These are phyloP conservation scores for Neoascia interrupta DNA, from an alignment of 2,888 invertebrate genomes.

Conservation along the genomic window DNA sequence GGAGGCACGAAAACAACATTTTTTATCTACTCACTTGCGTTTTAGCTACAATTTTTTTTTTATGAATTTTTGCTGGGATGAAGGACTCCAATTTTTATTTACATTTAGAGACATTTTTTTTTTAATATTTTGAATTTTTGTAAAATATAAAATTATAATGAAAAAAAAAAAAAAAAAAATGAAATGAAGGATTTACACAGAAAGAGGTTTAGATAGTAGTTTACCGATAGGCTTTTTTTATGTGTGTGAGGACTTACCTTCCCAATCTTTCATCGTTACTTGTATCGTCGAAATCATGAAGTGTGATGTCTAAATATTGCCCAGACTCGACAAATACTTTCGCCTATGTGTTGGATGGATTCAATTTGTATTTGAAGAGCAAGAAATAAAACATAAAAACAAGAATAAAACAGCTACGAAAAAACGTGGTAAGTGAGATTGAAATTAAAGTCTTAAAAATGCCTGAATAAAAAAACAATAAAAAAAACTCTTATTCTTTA, in stretches of 20 bases:
- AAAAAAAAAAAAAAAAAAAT: constrained; percentile 17
- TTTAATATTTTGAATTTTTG: constrained; percentile 12
- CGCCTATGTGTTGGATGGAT: constrained; percentile 74
- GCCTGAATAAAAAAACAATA: too few relatives aligned
- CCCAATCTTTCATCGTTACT: constrained; percentile 95
- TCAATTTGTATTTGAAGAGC: constrained; percentile 61
- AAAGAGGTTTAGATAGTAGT: constrained; percentile 13
- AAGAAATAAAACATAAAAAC: constrained; percentile 70
- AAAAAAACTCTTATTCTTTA: background rate
- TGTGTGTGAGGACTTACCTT: constrained; percentile 84
- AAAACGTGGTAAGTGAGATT: constrained; percentile 54
- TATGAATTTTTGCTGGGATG: background rate
- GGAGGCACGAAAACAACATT: constrained; percentile 22
- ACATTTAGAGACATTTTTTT: constrained; percentile 61
- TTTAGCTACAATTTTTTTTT: constrained; percentile 47
- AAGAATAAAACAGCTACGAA: constrained; percentile 69
- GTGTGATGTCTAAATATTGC: constrained; percentile 82
- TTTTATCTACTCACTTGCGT: constrained; percentile 43
- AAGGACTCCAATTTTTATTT: constrained; percentile 43
- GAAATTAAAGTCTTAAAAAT: background rate
- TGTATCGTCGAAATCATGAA: constrained; percentile 95
- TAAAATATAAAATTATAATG: constrained; percentile 14
- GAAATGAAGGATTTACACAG: background rate
- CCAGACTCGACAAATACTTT: constrained; percentile 79
- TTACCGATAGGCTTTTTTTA: too few relatives aligned